phyloP scores from a whole-genome alignment of 2,888 invertebrate species.

The Andrena haemorrhoa region DNA sequence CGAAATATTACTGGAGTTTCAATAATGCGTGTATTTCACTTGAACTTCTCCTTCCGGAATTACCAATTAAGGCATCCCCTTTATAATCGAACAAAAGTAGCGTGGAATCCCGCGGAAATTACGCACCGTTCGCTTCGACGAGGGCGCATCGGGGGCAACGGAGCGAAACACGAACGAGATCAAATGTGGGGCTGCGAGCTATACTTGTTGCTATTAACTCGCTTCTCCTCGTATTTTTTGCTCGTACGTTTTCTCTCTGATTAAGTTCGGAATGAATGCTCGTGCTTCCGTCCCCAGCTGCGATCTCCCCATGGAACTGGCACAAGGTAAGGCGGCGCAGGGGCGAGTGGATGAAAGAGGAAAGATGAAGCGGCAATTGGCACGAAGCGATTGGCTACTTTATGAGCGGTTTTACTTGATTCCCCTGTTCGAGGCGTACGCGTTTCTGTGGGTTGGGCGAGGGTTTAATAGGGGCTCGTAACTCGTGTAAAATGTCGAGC shows the following conservation, averaged over 20 bases:
- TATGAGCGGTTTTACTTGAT: background rate
- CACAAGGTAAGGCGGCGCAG: background rate
- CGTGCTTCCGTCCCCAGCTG: background rate
- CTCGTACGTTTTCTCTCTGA: background rate
- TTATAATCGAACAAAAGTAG: background rate
- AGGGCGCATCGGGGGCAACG: background rate
- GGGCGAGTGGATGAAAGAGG: background rate
- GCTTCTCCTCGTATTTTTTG: background rate
- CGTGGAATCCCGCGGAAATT: slow-evolving; percentile 1
- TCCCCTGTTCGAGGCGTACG: background rate
- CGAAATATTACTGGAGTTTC: no score
- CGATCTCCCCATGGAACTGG: background rate
- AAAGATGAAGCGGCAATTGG: background rate
- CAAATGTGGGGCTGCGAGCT: background rate
- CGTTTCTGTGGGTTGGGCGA: background rate
- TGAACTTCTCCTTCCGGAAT: background rate
- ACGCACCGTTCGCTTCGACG: background rate
- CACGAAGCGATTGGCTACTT: slow-evolving; percentile 15
- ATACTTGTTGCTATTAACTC: background rate
- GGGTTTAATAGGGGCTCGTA: slow-evolving; percentile 6
- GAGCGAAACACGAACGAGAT: background rate
- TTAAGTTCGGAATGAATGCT: background rate
- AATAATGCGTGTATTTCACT: background rate
- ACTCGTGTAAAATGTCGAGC: slow-evolving; percentile 11
- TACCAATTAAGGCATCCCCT: slow-evolving; percentile 1